Conservation (phyloP, 2,888 invertebrate genomes). For the Monochamus alternatus region DNA sequence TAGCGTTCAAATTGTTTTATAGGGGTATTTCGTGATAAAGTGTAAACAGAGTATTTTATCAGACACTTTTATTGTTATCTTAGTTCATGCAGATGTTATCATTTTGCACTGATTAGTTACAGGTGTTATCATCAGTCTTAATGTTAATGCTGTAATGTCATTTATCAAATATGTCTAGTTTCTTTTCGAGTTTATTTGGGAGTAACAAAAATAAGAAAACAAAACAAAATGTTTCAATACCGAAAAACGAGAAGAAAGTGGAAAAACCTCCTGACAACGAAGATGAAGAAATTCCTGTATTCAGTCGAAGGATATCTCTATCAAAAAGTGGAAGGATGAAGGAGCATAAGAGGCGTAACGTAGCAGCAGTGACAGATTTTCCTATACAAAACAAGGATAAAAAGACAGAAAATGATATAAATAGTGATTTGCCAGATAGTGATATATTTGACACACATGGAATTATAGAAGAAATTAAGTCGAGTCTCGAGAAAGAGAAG, state of each 20-base stretch:
- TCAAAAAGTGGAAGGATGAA: constrained; percentile 63
- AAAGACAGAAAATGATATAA: constrained; percentile 11
- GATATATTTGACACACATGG: constrained; percentile 36
- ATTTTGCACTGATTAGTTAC: constrained; percentile 33
- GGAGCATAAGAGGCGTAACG: constrained; percentile 56
- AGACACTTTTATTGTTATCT: constrained; percentile 27
- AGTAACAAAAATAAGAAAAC: constrained; percentile 46
- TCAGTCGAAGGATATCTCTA: constrained; percentile 56
- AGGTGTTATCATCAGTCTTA: constrained; percentile 16
- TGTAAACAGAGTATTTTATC: constrained; percentile 27
- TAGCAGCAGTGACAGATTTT: constrained; percentile 44
- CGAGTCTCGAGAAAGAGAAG: constrained; percentile 11
- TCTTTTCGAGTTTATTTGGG: constrained; percentile 53
- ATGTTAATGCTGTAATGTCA: constrained; percentile 30
- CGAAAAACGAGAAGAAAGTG: constrained; percentile 35
- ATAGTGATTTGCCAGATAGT: constrained; percentile 35
- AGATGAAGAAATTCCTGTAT: constrained; percentile 43
- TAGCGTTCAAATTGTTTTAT: constrained; percentile 32
- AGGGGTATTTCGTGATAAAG: constrained; percentile 25
- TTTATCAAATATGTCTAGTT: constrained; percentile 50
- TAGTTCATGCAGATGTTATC: constrained; percentile 36
- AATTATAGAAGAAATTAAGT: constrained; percentile 29
- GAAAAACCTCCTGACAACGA: constrained; percentile 31
- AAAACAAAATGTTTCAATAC: constrained; percentile 14
- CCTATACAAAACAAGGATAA: constrained; percentile 21